Conservation (phyloP, 1,140 invertebrate species). For the Hyles euphorbiae region DNA sequence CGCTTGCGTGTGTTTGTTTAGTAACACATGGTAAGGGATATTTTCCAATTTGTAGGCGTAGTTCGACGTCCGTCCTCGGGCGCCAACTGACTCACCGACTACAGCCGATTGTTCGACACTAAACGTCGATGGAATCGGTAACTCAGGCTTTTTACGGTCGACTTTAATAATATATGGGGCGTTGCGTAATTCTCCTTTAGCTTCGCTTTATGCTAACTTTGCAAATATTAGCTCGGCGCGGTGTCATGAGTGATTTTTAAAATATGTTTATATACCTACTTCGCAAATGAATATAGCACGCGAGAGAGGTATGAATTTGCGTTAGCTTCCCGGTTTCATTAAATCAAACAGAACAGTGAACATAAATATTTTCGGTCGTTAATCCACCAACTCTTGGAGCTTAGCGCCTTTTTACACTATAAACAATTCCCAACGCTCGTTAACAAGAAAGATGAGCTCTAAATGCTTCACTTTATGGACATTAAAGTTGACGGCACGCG, state of each 20-base stretch:
- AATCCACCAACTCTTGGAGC: constrained; percentile 34
- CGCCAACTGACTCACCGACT: constrained; percentile 58
- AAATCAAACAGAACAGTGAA: constrained; percentile 26
- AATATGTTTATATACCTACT: constrained; percentile 9
- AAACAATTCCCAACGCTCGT: constrained; percentile 61
- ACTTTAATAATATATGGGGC: constrained; percentile 63
- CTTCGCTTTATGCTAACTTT: constrained; percentile 38
- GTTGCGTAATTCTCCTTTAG: constrained; percentile 51
- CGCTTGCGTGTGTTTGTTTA: constrained; percentile 24
- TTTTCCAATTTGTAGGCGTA: constrained; percentile 54
- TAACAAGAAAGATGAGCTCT: constrained; percentile 71
- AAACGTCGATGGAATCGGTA: constrained; percentile 64
- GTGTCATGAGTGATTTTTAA: constrained; percentile 17
- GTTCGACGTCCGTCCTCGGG: constrained; percentile 45
- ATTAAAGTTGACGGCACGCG: constrained; percentile 61
- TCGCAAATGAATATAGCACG: not conserved
- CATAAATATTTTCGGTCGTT: constrained; percentile 58
- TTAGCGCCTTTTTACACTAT: constrained; percentile 63
- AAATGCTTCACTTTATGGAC: constrained; percentile 63
- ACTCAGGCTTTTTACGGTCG: constrained; percentile 61
- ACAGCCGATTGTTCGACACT: constrained; percentile 58
- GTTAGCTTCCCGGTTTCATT: constrained; percentile 5
- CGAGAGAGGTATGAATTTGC: not conserved
- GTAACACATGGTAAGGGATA: constrained; percentile 44
- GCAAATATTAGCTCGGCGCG: constrained; percentile 34